phyloP scores from a whole-genome alignment of 2,113 vertebrate genomes.

The Lophius piscatorius region DNA sequence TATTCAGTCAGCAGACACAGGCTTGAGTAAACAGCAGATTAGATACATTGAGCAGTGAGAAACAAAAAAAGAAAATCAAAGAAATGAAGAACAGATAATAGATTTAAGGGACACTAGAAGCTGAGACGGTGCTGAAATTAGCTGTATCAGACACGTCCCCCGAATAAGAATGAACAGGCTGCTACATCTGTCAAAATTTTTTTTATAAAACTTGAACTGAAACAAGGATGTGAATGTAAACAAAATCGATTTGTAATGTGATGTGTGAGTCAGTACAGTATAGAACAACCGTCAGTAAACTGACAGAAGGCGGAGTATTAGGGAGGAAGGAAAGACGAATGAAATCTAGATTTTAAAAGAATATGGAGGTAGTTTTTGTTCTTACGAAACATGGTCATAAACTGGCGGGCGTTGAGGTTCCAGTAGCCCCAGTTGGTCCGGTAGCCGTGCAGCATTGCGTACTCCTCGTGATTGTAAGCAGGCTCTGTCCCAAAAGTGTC shows the following conservation, averaged over 20 bases:
- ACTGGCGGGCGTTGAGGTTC: constrained; percentile 94
- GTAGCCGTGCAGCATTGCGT: constrained; percentile 92
- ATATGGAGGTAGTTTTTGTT: constrained; percentile 11
- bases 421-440: constrained; percentile 99
- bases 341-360: neutral
- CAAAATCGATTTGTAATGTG: constrained; percentile 4
- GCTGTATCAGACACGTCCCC: constrained; percentile 42
- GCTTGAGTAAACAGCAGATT: constrained; percentile 28
- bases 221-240: too few species aligned
- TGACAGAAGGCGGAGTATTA: neutral
- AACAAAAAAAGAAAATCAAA: constrained; percentile 13
- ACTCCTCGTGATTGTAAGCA: constrained; percentile 96
- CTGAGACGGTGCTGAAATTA: constrained; percentile 58
- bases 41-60: constrained; percentile 25
- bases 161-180: constrained; percentile 52
- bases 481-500: constrained; percentile 98
- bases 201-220: too few species aligned
- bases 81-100: constrained; percentile 7
- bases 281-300: neutral
- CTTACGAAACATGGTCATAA: constrained; percentile 99
- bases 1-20: constrained; percentile 17
- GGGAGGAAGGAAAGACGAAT: neutral
- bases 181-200: constrained; percentile 62
- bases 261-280: neutral
- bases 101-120: constrained; percentile 34